Conservation (phyloP, 2,797 vertebrate genomes). For the Neosilurus hyrtlii region DNA sequence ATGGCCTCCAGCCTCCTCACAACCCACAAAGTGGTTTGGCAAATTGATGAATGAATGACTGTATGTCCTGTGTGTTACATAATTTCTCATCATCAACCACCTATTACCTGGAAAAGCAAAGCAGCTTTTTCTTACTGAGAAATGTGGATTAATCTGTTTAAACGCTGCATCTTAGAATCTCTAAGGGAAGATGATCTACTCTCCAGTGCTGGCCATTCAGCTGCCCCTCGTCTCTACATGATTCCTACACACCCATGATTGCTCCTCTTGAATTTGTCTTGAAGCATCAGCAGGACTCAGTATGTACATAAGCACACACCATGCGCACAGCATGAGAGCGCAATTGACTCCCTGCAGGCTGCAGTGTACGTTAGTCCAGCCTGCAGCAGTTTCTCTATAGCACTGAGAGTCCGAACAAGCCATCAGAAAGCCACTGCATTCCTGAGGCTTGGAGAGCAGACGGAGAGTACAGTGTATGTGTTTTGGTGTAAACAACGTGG, state of each 20-base stretch:
- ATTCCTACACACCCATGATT: neutral
- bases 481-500: slow-evolving; percentile 57
- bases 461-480: slow-evolving; percentile 40
- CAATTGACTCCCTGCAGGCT: slow-evolving; percentile 45
- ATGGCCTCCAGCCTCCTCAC: no score
- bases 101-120: neutral
- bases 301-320: slow-evolving; percentile 33
- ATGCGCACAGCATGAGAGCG: slow-evolving; percentile 19
- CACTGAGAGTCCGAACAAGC: slow-evolving; percentile 58
- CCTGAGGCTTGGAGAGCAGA: slow-evolving; percentile 54
- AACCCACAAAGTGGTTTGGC: no score
- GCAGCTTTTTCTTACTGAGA: neutral
- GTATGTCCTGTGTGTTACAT: no score
- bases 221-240: neutral
- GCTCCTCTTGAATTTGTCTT: slow-evolving; percentile 25
- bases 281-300: slow-evolving; percentile 9
- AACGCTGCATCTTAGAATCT: neutral
- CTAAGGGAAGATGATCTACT: neutral
- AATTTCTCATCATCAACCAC: neutral
- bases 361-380: slow-evolving; percentile 41
- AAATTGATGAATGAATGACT: no score
- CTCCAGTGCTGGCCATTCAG: neutral
- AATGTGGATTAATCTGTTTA: neutral
- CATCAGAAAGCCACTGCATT: slow-evolving; percentile 52
- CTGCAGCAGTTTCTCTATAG: slow-evolving; percentile 49